These are phyloP conservation scores for Sander lucioperca DNA, from an alignment of 2,113 vertebrate genomes.

Conservation along the genomic window DNA sequence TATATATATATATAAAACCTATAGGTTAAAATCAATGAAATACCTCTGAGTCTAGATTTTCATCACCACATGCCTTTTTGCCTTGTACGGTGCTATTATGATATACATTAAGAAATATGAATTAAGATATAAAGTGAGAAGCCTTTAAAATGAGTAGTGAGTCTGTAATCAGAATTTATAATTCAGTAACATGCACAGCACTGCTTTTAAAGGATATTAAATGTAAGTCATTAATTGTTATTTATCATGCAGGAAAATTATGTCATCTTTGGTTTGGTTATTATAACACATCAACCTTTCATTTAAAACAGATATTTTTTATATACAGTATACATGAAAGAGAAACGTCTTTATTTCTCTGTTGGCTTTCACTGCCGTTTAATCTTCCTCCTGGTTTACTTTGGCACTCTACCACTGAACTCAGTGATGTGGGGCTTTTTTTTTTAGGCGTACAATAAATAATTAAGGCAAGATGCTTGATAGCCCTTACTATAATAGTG, in stretches of 20 bases:
- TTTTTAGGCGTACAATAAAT: slow-evolving; percentile 24
- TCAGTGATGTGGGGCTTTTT: slow-evolving; percentile 11
- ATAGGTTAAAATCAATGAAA: background rate
- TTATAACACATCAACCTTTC: background rate
- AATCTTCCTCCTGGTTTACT: background rate
- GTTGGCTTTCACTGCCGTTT: background rate
- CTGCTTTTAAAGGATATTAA: too few relatives aligned
- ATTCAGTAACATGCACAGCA: too few relatives aligned
- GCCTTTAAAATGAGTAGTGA: too few relatives aligned
- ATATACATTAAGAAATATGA: background rate
- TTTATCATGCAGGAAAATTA: too few relatives aligned
- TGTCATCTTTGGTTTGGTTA: background rate
- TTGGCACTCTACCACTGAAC: slow-evolving; percentile 10
- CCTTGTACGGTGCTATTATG: too few relatives aligned
- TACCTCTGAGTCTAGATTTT: background rate
- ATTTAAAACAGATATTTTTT: background rate
- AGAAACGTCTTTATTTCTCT: background rate
- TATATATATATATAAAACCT: background rate
- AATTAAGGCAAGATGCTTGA: slow-evolving; percentile 38
- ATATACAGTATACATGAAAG: background rate
- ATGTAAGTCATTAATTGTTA: too few relatives aligned
- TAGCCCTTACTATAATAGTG: background rate
- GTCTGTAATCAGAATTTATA: too few relatives aligned
- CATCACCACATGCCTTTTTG: background rate
- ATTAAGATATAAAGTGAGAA: too few relatives aligned